Percentiles rank a stretch among this genome's conserved stretches.
Evolutionary conservation across 2,888 invertebrate species (phyloP).

Genomic region (Melanophora roralis): DNA sequence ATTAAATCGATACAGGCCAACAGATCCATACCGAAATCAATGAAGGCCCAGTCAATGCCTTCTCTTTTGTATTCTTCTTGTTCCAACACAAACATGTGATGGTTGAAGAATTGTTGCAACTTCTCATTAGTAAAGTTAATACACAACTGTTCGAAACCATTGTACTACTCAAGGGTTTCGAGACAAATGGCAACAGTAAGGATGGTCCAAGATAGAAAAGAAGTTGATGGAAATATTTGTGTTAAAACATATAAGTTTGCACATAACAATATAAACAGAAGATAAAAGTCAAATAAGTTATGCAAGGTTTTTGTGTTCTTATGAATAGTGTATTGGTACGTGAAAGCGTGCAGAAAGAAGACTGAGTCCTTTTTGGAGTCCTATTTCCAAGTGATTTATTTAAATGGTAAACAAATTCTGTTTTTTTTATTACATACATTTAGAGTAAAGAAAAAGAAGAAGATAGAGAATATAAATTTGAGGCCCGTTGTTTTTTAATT

Average conservation of each 20-base stretch:
- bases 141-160: constrained; percentile 99
- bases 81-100: constrained; percentile 99
- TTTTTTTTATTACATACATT: not conserved
- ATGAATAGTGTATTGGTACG: not conserved
- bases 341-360: constrained; percentile 15
- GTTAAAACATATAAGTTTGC: not conserved
- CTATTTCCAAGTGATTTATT: not conserved
- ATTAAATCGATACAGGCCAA: constrained; percentile 98
- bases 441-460: not conserved
- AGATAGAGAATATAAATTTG: constrained; percentile 17
- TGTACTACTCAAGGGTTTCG: constrained; percentile 82
- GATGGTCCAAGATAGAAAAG: constrained; percentile 24
- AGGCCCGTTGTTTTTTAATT: constrained; percentile 42
- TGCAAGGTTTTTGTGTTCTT: not conserved
- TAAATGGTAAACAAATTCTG: not conserved
- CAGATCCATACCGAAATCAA: constrained; percentile 99
- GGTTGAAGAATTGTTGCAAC: constrained; percentile 99
- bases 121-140: constrained; percentile 99
- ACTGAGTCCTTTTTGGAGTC: constrained; percentile 14
- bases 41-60: constrained; percentile 98
- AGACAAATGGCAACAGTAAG: constrained; percentile 5
- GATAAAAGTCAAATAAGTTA: not conserved
- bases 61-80: constrained; percentile 99
- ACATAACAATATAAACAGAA: not conserved
- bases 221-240: constrained; percentile 8